phyloP scores from a whole-genome alignment of 2,113 vertebrate species.

The Microcebus murinus region DNA sequence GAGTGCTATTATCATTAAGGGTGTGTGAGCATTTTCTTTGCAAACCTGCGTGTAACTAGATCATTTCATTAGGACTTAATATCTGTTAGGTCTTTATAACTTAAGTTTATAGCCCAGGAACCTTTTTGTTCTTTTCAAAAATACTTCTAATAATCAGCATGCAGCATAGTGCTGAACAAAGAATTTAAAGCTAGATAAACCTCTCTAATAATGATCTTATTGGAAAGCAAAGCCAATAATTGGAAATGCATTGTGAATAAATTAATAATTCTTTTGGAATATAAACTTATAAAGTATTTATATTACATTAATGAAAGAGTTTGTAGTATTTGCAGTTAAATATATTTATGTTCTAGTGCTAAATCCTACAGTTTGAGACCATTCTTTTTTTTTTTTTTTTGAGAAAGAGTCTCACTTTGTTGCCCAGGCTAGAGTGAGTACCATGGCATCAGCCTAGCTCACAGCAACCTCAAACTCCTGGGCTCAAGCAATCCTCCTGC shows the following conservation, averaged over 20 bases:
- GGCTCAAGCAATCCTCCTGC: too few species aligned
- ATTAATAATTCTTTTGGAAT: background rate
- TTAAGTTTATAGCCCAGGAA: background rate
- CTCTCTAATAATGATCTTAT: conserved; percentile 20
- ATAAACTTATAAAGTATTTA: background rate
- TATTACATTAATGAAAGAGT: background rate
- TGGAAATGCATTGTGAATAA: conserved; percentile 50
- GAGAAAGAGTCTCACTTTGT: too few species aligned
- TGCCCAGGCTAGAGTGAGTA: too few species aligned
- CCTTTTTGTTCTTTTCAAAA: background rate
- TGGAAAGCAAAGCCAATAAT: conserved; percentile 40
- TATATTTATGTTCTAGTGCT: background rate
- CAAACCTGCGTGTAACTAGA: conserved; percentile 27
- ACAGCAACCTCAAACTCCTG: too few species aligned
- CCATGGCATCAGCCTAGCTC: too few species aligned
- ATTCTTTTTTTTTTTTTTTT: background rate
- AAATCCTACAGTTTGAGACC: background rate
- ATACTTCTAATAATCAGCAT: background rate
- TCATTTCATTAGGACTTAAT: conserved; percentile 51
- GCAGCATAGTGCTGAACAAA: background rate
- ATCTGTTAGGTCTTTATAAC: background rate
- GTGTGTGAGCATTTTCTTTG: conserved; percentile 61
- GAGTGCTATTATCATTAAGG: conserved; percentile 51
- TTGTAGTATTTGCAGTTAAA: conserved; percentile 40
- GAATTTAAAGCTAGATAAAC: conserved; percentile 30